phyloP scores from a whole-genome alignment of 1,140 invertebrate genomes.

The Chionoecetes opilio region DNA sequence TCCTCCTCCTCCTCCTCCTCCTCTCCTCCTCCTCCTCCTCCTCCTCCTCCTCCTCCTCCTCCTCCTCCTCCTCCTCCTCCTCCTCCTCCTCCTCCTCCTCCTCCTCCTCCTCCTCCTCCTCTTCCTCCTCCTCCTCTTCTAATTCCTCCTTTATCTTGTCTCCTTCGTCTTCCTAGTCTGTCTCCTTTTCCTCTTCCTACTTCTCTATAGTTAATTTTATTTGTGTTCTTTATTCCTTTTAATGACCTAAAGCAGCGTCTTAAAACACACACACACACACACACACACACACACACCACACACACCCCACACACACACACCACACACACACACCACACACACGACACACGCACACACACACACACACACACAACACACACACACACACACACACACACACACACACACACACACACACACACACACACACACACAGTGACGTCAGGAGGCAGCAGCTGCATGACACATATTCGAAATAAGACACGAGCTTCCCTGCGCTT shows the following conservation, averaged over 20 bases:
- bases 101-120: background rate
- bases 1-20: conserved; percentile 11
- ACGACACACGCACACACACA: conserved; percentile 6
- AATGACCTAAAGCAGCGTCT: too few relatives aligned
- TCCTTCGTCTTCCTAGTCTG: too few relatives aligned
- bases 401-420: conserved; percentile 27
- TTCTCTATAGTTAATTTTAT: background rate
- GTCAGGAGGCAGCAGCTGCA: background rate
- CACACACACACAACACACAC: conserved; percentile 17
- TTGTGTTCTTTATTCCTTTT: background rate
- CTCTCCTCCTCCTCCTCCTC: background rate
- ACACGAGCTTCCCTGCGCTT: too few relatives aligned
- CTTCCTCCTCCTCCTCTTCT: conserved; percentile 34
- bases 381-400: conserved; percentile 16
- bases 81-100: background rate
- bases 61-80: background rate
- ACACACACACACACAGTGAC: conserved; percentile 17
- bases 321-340: conserved; percentile 17
- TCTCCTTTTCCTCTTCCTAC: background rate
- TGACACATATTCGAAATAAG: background rate
- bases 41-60: background rate
- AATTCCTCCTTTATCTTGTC: background rate
- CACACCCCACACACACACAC: background rate
- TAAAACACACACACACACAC: background rate
- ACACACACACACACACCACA: background rate